Conservation (phyloP, 1,140 invertebrate species). For the Drosophila navojoa region DNA sequence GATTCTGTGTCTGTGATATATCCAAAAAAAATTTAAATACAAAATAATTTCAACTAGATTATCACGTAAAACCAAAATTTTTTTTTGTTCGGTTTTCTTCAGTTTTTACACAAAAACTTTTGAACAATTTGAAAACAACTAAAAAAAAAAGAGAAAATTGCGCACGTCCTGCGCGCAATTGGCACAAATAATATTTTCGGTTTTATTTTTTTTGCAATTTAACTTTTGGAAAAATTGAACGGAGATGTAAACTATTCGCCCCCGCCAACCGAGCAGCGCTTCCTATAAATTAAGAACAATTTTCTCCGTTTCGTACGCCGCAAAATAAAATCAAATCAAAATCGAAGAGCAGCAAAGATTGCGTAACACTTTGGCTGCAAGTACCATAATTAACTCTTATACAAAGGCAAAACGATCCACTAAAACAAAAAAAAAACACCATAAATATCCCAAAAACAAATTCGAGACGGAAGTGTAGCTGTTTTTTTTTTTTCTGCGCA, state of each 20-base stretch:
- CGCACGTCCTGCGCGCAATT: background rate
- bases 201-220: conserved; percentile 29
- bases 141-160: background rate
- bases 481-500: conserved; percentile 44
- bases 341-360: conserved; percentile 43
- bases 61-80: background rate
- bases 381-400: conserved; percentile 26
- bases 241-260: conserved; percentile 83
- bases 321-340: conserved; percentile 16
- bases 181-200: too few relatives aligned
- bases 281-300: conserved; percentile 49
- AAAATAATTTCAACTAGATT: background rate
- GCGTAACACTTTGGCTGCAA: conserved; percentile 48
- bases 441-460: conserved; percentile 30
- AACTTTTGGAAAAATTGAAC: conserved; percentile 41
- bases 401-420: conserved; percentile 36
- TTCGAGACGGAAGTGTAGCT: conserved; percentile 68
- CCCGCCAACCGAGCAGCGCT: conserved; percentile 56
- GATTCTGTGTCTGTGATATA: conserved; percentile 15
- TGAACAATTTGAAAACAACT: background rate
- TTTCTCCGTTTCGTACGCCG: conserved; percentile 7
- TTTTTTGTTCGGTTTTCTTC: conserved; percentile 9
- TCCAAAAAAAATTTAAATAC: background rate
- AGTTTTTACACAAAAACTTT: background rate
- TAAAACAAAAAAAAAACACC: conserved; percentile 25